These are phyloP conservation scores for Deroplatys truncata DNA, from an alignment of 2,888 invertebrate species.

Conservation along the genomic window DNA sequence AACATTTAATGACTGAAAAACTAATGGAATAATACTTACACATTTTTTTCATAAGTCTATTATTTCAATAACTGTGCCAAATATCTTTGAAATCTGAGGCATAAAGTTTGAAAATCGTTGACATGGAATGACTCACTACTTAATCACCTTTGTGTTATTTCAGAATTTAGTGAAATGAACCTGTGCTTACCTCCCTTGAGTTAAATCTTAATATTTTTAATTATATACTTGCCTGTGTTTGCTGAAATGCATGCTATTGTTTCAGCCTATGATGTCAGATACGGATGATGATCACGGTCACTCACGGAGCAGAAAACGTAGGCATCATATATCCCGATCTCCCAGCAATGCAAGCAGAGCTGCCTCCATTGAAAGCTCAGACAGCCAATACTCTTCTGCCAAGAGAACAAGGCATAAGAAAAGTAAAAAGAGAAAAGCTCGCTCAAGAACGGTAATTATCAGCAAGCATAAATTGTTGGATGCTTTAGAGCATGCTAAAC, in stretches of 20 bases:
- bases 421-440: constrained; percentile 48
- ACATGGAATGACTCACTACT: no score
- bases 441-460: constrained; percentile 45
- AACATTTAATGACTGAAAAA: no score
- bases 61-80: no score
- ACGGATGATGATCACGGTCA: constrained; percentile 11
- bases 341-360: constrained; percentile 14
- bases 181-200: no score
- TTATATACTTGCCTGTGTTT: not conserved
- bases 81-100: no score
- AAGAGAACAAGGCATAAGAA: constrained; percentile 35
- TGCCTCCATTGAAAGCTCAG: constrained; percentile 11
- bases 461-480: constrained; percentile 5
- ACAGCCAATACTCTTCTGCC: constrained; percentile 18
- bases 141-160: no score
- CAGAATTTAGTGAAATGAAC: no score
- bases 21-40: no score
- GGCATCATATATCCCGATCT: constrained; percentile 6
- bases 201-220: no score
- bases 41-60: no score
- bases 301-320: constrained; percentile 7
- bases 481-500: not conserved
- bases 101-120: no score
- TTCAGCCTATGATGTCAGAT: not conserved
- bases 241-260: not conserved